These are phyloP conservation scores for Circaetus gallicus DNA, from an alignment of 2,113 vertebrate genomes.

Conservation along the genomic window DNA sequence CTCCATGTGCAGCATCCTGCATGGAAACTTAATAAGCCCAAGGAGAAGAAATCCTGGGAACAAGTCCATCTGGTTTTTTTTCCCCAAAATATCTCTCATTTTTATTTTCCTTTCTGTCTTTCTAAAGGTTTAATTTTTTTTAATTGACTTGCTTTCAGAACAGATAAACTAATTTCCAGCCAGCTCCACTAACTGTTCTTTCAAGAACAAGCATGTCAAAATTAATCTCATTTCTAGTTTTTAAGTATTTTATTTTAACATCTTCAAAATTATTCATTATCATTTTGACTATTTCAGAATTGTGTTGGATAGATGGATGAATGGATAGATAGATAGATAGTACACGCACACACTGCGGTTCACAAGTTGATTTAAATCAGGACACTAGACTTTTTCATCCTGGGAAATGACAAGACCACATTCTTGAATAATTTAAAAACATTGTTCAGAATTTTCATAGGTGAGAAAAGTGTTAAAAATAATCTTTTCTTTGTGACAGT, in stretches of 20 bases:
- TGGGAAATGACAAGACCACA: not conserved
- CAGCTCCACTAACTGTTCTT: not conserved
- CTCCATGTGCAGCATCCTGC: not conserved
- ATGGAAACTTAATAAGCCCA: not conserved
- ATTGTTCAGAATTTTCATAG: not conserved
- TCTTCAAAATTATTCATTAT: not conserved
- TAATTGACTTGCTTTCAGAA: not conserved
- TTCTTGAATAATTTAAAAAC: not conserved
- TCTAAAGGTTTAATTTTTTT: not conserved
- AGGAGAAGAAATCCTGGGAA: not conserved
- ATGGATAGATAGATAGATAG: not conserved
- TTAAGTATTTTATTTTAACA: not conserved
- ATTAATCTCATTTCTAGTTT: not conserved
- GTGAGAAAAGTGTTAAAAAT: not conserved
- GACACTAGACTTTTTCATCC: not conserved
- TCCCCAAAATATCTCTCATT: accelerated
- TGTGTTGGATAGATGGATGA: not conserved
- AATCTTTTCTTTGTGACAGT: not conserved
- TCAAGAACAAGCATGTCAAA: not conserved
- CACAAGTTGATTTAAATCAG: not conserved
- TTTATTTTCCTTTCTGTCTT: not conserved
- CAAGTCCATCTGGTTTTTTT: accelerated
- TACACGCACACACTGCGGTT: not conserved
- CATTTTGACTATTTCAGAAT: not conserved
- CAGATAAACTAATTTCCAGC: not conserved